Conservation (phyloP, 92 coral and sea anemone species). For the Parazoanthus atlanticus region DNA sequence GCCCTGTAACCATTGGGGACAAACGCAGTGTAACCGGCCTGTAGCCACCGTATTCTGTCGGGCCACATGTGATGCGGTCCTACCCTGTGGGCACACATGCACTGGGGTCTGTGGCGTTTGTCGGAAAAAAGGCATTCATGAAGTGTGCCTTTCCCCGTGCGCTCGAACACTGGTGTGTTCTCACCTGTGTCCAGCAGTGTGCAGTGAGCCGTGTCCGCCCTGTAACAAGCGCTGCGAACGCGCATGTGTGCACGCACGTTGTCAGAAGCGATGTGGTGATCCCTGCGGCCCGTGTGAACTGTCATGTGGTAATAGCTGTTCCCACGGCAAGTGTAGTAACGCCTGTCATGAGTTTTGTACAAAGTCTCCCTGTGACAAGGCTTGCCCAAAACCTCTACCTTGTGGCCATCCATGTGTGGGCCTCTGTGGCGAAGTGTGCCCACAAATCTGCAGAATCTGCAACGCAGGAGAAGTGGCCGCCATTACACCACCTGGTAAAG, state of each 20-base stretch:
- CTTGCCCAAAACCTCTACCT: slow-evolving; percentile 50
- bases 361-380: slow-evolving; percentile 55
- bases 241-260: slow-evolving; percentile 64
- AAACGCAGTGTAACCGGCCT: slow-evolving; percentile 46
- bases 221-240: slow-evolving; percentile 62
- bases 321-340: slow-evolving; percentile 65
- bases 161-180: slow-evolving; percentile 69
- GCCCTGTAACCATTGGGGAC: slow-evolving; percentile 66
- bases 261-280: slow-evolving; percentile 52
- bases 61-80: slow-evolving; percentile 47
- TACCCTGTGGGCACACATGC: slow-evolving; percentile 76
- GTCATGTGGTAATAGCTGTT: slow-evolving; percentile 66
- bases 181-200: slow-evolving; percentile 65
- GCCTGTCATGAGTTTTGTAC: slow-evolving; percentile 68
- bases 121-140: slow-evolving; percentile 53
- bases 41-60: slow-evolving; percentile 47
- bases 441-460: slow-evolving; percentile 66
- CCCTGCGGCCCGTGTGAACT: slow-evolving; percentile 57
- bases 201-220: slow-evolving; percentile 79
- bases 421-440: slow-evolving; percentile 82
- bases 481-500: slow-evolving; percentile 19
- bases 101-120: slow-evolving; percentile 61
- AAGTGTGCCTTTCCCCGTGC: slow-evolving; percentile 61
- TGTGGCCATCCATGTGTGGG: slow-evolving; percentile 83
- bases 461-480: slow-evolving; percentile 49